Base-by-base conservation (phyloP, 2,888 invertebrate genomes). In the Lottia scabra region DNA sequence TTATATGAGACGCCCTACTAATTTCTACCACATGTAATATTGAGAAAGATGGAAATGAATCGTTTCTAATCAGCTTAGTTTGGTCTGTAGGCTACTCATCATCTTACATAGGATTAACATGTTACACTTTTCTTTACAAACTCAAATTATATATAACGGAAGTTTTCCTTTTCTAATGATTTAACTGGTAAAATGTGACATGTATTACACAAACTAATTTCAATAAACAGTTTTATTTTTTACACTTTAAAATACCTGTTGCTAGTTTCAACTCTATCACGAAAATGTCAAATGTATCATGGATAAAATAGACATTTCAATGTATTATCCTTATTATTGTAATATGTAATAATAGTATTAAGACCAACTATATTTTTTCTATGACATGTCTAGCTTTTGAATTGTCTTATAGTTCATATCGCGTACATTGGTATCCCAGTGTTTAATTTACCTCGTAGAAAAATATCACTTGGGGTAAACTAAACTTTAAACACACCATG, bases 1-100 rank as follows among this genome's bases (percentile, higher is more conserved):
- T 56, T 56, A 56, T 56, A 56, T 56, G 19, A 56, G 56, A 56
- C 56, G 56, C 56, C 56, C 56, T 56, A 56, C 56, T 56, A 56
- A 56, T 56, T 23, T 56, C 19, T 13, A 56, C 19, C 56, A 56
- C 56, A 56, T 56, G 56, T 56, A 12, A 23, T 38, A 56, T 56
- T 56, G 19, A 23, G 19, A 23, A 56, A 56, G 56, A 23, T 23
- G 56, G 56, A 19, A 56, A 56, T 23, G 19, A 56, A 56, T 56
- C 19, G 19, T 56, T 56, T 23, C 19, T 56, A 56, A 56, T 56
- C 56, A 56, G 56, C 56, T 56, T 56, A 56, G 56, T 56, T 56
- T 56, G 56, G 56, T 56, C 56, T 56, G 56, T 23, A 23, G 56
- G 56, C 19, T 56, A 56, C 23, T 56, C 56, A 10, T 23, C 13